Evolutionary conservation across 2,797 vertebrate genomes (phyloP).

Genomic region (Microctenopoma lineatum): DNA sequence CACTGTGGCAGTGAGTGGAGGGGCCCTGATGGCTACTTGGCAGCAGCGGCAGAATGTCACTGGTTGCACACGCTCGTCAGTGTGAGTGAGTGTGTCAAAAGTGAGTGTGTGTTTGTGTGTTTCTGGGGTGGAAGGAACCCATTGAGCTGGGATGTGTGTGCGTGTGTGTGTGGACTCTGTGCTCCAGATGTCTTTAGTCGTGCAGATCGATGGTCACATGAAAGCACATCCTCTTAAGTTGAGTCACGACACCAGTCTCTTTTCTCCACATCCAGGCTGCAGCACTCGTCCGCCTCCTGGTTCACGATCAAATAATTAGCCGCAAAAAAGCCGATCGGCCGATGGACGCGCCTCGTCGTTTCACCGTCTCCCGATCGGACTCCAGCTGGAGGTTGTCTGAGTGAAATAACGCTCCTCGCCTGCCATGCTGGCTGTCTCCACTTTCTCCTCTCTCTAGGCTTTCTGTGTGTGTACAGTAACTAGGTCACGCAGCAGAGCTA

Average conservation of each 20-base stretch:
- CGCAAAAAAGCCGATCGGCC: slow-evolving; percentile 2
- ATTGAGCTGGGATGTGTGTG: slow-evolving; percentile 3
- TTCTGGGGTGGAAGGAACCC: slow-evolving; percentile 40
- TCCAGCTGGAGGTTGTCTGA: slow-evolving; percentile 24
- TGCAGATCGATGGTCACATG: slow-evolving; percentile 67
- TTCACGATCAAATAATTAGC: slow-evolving; percentile 2
- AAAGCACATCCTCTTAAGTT: slow-evolving; percentile 59
- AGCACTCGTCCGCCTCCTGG: not conserved
- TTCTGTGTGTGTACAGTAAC: slow-evolving; percentile 52
- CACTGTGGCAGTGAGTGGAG: slow-evolving; percentile 77
- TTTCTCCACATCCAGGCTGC: slow-evolving; percentile 1
- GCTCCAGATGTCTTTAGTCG: slow-evolving; percentile 76
- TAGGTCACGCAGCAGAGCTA: slow-evolving; percentile 71
- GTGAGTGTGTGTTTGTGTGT: slow-evolving; percentile 30
- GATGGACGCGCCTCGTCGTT: not conserved
- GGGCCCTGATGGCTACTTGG: slow-evolving; percentile 83
- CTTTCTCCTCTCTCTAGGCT: slow-evolving; percentile 40
- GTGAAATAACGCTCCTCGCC: slow-evolving; percentile 24
- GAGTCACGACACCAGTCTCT: slow-evolving; percentile 56
- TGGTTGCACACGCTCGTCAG: slow-evolving; percentile 61
- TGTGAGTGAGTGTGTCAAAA: slow-evolving; percentile 45
- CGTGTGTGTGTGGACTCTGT: slow-evolving; percentile 25
- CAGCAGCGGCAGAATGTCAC: slow-evolving; percentile 75
- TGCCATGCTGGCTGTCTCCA: slow-evolving; percentile 29
- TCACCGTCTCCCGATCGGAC: slow-evolving; percentile 25